These are phyloP conservation scores for Augochlora pura DNA, from an alignment of 1,140 invertebrate species.

Conservation along the genomic window DNA sequence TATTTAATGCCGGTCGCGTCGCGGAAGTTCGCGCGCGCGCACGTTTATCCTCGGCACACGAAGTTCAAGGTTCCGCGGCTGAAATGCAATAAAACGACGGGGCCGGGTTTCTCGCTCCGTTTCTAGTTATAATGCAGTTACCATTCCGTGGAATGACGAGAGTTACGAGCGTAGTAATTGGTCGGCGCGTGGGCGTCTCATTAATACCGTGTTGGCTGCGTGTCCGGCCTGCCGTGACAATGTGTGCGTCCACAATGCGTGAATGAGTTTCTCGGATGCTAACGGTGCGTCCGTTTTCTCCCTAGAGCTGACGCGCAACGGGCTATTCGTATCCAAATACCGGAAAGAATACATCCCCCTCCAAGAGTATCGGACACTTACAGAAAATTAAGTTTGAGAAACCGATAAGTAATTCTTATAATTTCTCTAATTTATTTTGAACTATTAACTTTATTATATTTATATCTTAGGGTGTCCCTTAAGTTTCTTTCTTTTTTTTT, in stretches of 20 bases:
- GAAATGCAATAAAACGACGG: slow-evolving; percentile 8
- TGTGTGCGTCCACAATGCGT: neutral
- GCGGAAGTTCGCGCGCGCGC: slow-evolving; percentile 7
- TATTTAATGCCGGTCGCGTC: slow-evolving; percentile 13
- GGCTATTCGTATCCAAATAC: no score
- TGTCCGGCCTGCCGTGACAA: slow-evolving; percentile 17
- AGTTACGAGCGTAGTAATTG: slow-evolving; percentile 51
- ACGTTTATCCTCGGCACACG: neutral
- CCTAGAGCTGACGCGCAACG: no score
- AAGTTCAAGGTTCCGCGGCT: slow-evolving; percentile 11
- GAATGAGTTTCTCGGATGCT: neutral
- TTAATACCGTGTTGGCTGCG: slow-evolving; percentile 53
- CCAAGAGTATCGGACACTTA: no score
- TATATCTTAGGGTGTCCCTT: no score
- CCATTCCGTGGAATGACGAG: slow-evolving; percentile 32
- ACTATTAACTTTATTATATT: no score
- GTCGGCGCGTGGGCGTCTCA: slow-evolving; percentile 63
- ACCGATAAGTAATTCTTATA: no score
- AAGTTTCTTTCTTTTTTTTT: no score
- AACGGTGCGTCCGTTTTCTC: neutral
- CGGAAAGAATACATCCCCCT: no score
- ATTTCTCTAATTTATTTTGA: no score
- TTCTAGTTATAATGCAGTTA: slow-evolving; percentile 31
- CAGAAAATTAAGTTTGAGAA: no score
- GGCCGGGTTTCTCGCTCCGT: neutral